Conservation (phyloP, 2,113 vertebrate species). For the Mormyrus iriodes region DNA sequence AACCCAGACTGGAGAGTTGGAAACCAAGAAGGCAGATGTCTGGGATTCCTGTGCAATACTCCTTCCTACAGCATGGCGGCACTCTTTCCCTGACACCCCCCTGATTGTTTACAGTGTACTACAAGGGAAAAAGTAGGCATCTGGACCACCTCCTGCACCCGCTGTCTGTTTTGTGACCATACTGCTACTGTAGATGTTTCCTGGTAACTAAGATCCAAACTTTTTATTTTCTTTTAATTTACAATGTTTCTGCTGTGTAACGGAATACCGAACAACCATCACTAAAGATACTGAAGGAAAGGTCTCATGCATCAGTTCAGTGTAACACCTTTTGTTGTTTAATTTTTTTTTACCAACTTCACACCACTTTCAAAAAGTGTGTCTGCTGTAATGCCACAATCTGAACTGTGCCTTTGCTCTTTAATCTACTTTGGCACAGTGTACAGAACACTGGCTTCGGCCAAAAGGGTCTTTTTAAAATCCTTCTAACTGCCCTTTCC, state of each 20-base stretch:
- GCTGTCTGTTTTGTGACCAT: not conserved
- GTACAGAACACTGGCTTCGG: not conserved
- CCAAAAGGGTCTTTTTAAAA: not conserved
- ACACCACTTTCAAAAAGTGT: not conserved
- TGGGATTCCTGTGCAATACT: constrained; percentile 9
- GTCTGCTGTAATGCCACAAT: not conserved
- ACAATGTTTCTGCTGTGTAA: not conserved
- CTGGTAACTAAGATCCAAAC: not conserved
- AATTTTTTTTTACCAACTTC: not conserved
- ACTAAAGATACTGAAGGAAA: not conserved
- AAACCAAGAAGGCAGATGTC: not conserved
- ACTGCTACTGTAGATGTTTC: not conserved
- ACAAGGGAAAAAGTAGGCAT: not conserved
- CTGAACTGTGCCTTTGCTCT: not conserved
- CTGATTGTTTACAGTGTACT: not conserved
- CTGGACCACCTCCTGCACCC: not conserved
- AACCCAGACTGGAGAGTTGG: not conserved
- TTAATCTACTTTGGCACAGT: not conserved
- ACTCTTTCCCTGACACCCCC: not conserved
- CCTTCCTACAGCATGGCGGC: not conserved
- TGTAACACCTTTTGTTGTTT: not conserved
- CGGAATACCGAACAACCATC: not conserved
- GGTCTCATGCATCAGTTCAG: not conserved
- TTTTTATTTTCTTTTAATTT: not conserved
- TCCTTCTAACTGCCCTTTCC: not conserved